Evolutionary conservation across 2,797 vertebrate species (phyloP).

Genomic region (Margarornis squamiger): DNA sequence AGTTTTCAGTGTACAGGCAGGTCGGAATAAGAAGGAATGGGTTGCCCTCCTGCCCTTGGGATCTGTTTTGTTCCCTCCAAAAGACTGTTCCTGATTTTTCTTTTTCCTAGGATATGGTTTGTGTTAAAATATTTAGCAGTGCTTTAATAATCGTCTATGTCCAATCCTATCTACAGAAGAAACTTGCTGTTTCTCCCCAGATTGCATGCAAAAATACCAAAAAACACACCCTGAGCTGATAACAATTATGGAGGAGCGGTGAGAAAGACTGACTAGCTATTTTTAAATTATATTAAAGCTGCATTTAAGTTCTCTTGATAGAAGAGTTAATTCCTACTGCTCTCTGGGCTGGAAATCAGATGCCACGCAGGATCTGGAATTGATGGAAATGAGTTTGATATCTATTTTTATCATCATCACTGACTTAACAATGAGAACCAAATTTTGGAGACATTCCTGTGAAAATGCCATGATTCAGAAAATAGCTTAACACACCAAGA

Average conservation of each 20-base stretch:
- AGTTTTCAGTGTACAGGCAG: neutral
- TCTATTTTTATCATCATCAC: slow-evolving; percentile 66
- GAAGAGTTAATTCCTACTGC: slow-evolving; percentile 54
- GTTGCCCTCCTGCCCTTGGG: neutral
- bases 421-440: slow-evolving; percentile 69
- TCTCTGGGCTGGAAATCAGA: slow-evolving; percentile 58
- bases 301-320: slow-evolving; percentile 29
- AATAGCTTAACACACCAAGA: slow-evolving; percentile 68
- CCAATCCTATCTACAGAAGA: neutral
- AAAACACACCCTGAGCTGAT: neutral
- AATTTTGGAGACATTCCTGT: slow-evolving; percentile 65
- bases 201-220: neutral
- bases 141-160: neutral
- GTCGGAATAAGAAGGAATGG: neutral
- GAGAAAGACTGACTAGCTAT: slow-evolving; percentile 26
- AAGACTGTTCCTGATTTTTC: neutral
- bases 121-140: neutral
- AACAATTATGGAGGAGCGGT: neutral
- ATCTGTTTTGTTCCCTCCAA: neutral
- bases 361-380: slow-evolving; percentile 27
- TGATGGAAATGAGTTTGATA: slow-evolving; percentile 60
- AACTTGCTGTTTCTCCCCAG: neutral
- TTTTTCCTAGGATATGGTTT: neutral
- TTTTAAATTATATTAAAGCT: slow-evolving; percentile 47
- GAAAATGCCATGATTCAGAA: slow-evolving; percentile 73